Evolutionary conservation across 2,888 invertebrate genomes (phyloP).

Genomic region (Itoplectis maculator): DNA sequence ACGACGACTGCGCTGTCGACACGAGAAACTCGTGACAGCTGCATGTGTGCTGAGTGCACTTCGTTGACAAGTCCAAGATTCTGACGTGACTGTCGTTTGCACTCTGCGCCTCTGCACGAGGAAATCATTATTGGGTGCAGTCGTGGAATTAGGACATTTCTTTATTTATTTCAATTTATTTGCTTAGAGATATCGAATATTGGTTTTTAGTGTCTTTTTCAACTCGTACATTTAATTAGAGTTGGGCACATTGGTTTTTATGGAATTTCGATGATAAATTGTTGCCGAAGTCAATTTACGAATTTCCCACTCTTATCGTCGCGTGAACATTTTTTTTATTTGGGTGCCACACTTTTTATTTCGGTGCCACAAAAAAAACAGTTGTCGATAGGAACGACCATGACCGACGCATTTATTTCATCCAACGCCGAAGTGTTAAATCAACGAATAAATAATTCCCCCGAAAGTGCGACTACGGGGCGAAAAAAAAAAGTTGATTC

Average conservation of each 20-base stretch:
- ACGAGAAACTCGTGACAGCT: conserved; percentile 31
- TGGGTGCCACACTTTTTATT: too few relatives aligned
- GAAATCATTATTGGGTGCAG: neutral
- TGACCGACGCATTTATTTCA: neutral
- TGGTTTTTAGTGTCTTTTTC: neutral
- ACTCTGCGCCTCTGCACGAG: neutral
- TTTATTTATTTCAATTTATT: too few relatives aligned
- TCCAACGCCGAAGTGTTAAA: conserved; percentile 26
- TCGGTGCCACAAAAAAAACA: neutral
- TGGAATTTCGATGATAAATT: too few relatives aligned
- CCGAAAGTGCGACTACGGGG: conserved; percentile 10
- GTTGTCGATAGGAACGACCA: neutral
- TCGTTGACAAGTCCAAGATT: conserved; percentile 28
- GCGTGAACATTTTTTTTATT: neutral
- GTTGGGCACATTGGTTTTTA: neutral
- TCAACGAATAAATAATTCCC: conserved; percentile 61
- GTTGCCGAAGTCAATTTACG: too few relatives aligned
- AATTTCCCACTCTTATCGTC: too few relatives aligned
- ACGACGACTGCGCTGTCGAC: conserved; percentile 35
- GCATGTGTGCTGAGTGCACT: neutral
- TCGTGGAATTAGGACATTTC: too few relatives aligned
- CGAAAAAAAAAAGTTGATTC: conserved; percentile 46
- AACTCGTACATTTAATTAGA: neutral
- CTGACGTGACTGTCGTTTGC: conserved; percentile 20
- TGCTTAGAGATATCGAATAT: too few relatives aligned